Evolutionary conservation across 2,797 vertebrate species (phyloP), one percentile per base, ranked within the genome.

Genomic region (Gymnopithys bicolor): DNA sequence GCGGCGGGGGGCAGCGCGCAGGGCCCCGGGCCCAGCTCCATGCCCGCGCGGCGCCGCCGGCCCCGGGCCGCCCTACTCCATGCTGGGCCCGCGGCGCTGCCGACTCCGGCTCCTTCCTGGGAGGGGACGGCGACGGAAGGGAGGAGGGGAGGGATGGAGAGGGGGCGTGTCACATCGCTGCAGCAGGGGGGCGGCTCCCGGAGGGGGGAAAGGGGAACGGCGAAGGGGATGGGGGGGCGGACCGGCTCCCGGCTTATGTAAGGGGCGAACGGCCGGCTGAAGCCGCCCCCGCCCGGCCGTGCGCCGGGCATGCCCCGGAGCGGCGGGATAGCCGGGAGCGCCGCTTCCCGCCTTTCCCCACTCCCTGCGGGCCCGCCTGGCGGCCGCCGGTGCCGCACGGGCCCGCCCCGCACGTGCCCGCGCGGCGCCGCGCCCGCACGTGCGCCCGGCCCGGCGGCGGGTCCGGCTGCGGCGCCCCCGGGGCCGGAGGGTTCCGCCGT

Each of bases 51-150:
- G 81, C 81, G 86, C 86, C 76, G 87, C 87, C 91, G 77, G 87
- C 82, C 83, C 77, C 73, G 49, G 78, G 73, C 78, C 78, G 87
- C 78, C 73, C 68, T 87, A 90, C 92, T 90, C 78, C 92, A 83
- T 87, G 69, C 84, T 69, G 84, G 87, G 71, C 84, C 87, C 78
- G 84, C 92, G 88, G 87, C 77, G 77, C 77, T 62, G 82, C 87
- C 87, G 83, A 83, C 87, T 87, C 73, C 74, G 87, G 87, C 84
- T 90, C 69, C 84, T 90, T 90, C 92, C 92, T 90, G 92, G 92
- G 92, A 90, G 92, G 88, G 74, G 79, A 76, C 92, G 92, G 84
- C 78, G 45, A 83, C 83, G 87, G 91, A 68, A 85, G 77, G 69
- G 63, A 56, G 39, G 67, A 30, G 56, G 30, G 27, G 19, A 43